phyloP scores from a whole-genome alignment of 2,113 vertebrate genomes.

The Paralichthys olivaceus region DNA sequence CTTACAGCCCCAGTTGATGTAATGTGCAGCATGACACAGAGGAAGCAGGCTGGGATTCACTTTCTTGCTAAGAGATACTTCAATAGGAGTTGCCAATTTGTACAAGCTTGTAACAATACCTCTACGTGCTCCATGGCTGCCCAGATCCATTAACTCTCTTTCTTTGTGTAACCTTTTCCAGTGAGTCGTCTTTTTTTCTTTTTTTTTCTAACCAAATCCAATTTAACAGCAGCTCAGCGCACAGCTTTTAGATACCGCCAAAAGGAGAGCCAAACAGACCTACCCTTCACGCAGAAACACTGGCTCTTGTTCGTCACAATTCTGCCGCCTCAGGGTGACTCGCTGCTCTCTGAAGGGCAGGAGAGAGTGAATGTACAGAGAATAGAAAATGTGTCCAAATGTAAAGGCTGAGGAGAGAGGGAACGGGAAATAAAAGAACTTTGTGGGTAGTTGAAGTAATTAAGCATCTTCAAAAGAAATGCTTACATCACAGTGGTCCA shows the following conservation, averaged over 20 bases:
- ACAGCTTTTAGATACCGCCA: conserved; percentile 5
- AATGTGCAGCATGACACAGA: not conserved
- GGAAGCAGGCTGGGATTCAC: not conserved
- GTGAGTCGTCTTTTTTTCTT: not conserved
- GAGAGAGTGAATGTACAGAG: not conserved
- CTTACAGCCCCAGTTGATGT: not conserved
- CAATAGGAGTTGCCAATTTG: conserved; percentile 4
- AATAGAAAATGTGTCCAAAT: not conserved
- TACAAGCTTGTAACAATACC: conserved; percentile 7
- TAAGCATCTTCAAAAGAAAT: conserved; percentile 22
- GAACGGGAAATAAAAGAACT: not conserved
- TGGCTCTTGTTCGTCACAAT: not conserved
- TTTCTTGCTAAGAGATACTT: not conserved
- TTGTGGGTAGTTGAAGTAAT: conserved; percentile 4
- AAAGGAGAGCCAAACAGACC: conserved; percentile 11
- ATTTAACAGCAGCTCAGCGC: conserved; percentile 11
- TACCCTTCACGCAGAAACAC: not conserved
- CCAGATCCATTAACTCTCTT: not conserved
- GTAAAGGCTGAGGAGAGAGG: not conserved
- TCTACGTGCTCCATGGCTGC: not conserved
- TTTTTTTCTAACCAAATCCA: conserved; percentile 4
- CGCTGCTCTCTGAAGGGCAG: not conserved
- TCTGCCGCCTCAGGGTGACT: not conserved
- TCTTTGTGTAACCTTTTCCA: conserved; percentile 1
- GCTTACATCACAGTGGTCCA: not conserved